A percentile compares a stretch with the other conserved stretches of the same genome.
phyloP scores from a whole-genome alignment of 2,113 vertebrate species.

The Zosterops lateralis region DNA sequence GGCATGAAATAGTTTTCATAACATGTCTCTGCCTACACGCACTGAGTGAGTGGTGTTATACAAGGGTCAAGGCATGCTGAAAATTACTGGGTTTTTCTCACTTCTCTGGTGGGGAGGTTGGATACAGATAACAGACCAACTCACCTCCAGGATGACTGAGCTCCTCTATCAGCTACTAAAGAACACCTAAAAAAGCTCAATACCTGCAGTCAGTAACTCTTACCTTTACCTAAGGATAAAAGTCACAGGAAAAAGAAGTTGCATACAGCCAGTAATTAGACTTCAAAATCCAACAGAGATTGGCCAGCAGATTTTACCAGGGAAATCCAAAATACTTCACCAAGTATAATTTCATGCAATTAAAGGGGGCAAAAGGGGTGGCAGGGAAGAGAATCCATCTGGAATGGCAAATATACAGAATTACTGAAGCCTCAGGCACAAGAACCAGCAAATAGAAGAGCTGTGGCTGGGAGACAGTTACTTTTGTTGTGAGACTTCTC shows the following conservation, averaged over 20 bases:
- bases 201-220: neutral
- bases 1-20: neutral
- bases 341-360: neutral
- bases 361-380: neutral
- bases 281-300: neutral
- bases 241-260: neutral
- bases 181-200: neutral
- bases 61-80: neutral
- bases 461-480: neutral
- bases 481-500: neutral
- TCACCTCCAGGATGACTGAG: fast-evolving
- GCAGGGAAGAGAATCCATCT: neutral
- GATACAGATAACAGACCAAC: neutral
- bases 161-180: neutral
- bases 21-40: neutral
- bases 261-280: neutral
- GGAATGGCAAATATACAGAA: neutral
- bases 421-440: neutral
- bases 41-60: neutral
- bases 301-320: neutral
- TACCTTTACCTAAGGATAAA: neutral
- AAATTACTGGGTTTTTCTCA: neutral
- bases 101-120: neutral
- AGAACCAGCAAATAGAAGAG: neutral
- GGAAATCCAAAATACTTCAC: neutral